Evolutionary conservation across 2,888 invertebrate genomes (phyloP), one percentile per base, ranked within the genome.

Genomic region (Spicauda simplicius): DNA sequence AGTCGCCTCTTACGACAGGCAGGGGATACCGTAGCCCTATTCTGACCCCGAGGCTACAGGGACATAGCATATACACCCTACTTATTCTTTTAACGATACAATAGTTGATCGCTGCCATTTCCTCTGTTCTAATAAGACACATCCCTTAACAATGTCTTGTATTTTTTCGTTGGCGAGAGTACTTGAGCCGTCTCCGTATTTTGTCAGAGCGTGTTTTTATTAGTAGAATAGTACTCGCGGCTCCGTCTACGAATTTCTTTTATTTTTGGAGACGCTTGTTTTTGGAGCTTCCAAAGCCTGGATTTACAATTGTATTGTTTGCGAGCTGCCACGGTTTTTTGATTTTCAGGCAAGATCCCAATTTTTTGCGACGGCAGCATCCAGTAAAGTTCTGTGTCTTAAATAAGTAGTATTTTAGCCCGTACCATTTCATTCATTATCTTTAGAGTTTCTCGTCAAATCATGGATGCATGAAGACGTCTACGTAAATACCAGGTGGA

Each of bases 151-250:
- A 50, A 50, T 63, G 56, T 50, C 64, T 48, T 50, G 64, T 64
- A 64, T 64, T 64, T 64, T 64, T 56, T 50, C 30, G 62, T 14
- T 5, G 33, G 19, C 19, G 19, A 50, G 50, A 64, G 50, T 56
- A 56, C 64, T 64, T 56, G 18, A 64, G 56, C 50, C 18, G 50
- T 64, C 64, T 56, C 61, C 19, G 64, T 64, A 63, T 62, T 55
- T 50, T 64, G 56, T 64, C 48, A 56, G 55, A 48, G 41, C 56
- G 56, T 62, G 62, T 64, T 64, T 63, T 63, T 63, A 63, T 63
- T 63, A 55, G 63, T 33, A 30, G 63, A 56, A 64, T 48, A 64
- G 33, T 50, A 56, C 48, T 56, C 45, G 19, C 50, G 33, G 56
- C 58, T 19, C 18, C 5, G 60, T 60, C 60, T 60, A 18, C 52